Evolutionary conservation across 1,140 invertebrate genomes (phyloP), one percentile per base, ranked within the genome.

Genomic region (Scaptodrosophila lebanonensis): DNA sequence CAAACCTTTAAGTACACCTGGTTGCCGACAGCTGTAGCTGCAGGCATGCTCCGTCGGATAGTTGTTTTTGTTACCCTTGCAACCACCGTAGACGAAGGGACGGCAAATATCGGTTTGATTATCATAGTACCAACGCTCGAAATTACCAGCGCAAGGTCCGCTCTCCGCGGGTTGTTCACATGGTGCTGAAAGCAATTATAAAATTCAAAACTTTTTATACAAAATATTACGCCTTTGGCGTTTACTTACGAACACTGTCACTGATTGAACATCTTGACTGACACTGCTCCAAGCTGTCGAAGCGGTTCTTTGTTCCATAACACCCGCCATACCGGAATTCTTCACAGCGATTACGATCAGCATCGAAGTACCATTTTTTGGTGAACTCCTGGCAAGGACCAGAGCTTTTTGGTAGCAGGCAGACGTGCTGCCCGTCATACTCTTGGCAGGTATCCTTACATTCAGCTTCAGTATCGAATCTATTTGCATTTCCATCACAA

Each of bases 241-340:
- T 9, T 0, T 2, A 84, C 87, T 88, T 89, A 95, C 95, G 93
- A 22, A 90, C 83, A 52, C 88, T 89, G 32, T 90, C 90, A 17
- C 92, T 90, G 27, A 91, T 88, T 15, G 93, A 90, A 69, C 97
- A 98, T 11, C 91, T 90, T 42, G 91, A 83, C 73, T 95, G 91
- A 84, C 97, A 99, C 44, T 95, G 91, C 67, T 97, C 93, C 49
- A 91, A 88, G 0, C 90, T 93, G 39, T 94, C 91, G 86, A 98
- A 99, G 59, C 93, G 92, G 85, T 98, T 97, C 54, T 91, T 93
- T 84, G 98, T 99, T 30, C 96, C 97, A 52, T 95, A 91, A 85
- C 95, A 97, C 1, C 95, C 95, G 3, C 93, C 91, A 68, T 94
- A 95, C 18, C 92, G 89, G 75, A 96, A 96, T 70, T 94, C 93